phyloP scores from a whole-genome alignment of 2,113 vertebrate genomes.

The Oryzias curvinotus region DNA sequence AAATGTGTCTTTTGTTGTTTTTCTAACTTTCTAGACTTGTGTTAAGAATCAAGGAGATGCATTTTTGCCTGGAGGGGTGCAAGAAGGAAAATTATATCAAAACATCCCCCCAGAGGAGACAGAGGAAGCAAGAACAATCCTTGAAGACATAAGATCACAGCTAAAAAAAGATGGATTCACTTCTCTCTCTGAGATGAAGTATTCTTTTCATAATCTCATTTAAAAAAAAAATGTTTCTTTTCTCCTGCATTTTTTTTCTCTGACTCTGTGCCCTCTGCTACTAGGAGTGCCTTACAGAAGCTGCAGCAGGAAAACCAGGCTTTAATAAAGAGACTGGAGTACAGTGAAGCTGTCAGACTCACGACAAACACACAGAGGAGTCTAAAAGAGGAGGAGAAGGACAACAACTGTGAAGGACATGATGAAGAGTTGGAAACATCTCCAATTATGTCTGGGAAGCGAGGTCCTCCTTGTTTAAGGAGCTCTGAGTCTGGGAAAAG shows the following conservation, averaged over 20 bases:
- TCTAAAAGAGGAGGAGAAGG: constrained; percentile 41
- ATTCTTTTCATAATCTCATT: constrained; percentile 7
- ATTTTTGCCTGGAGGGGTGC: constrained; percentile 6
- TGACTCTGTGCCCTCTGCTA: not conserved
- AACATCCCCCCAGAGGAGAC: constrained; percentile 57
- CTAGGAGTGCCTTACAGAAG: constrained; percentile 80
- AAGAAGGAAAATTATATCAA: not conserved
- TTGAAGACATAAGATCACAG: constrained; percentile 78
- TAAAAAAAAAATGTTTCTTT: not conserved
- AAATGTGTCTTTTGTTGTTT: not conserved
- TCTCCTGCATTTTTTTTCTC: not conserved
- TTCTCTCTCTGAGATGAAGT: constrained; percentile 88
- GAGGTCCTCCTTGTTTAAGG: constrained; percentile 51
- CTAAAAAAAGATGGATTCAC: constrained; percentile 83
- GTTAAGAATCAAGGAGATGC: constrained; percentile 23
- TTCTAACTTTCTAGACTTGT: constrained; percentile 26
- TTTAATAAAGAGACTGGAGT: constrained; percentile 70
- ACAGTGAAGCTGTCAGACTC: not conserved
- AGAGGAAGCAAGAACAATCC: constrained; percentile 69
- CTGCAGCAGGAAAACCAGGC: constrained; percentile 82
- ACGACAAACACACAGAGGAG: constrained; percentile 19
- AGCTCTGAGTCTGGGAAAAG: constrained; percentile 67
- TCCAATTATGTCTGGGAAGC: constrained; percentile 53
- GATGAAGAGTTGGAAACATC: constrained; percentile 35
- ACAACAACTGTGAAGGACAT: constrained; percentile 22